phyloP scores from a whole-genome alignment of 37 sponge, comb jelly and placozoan genomes.

The Cladorhizidae sp. region DNA sequence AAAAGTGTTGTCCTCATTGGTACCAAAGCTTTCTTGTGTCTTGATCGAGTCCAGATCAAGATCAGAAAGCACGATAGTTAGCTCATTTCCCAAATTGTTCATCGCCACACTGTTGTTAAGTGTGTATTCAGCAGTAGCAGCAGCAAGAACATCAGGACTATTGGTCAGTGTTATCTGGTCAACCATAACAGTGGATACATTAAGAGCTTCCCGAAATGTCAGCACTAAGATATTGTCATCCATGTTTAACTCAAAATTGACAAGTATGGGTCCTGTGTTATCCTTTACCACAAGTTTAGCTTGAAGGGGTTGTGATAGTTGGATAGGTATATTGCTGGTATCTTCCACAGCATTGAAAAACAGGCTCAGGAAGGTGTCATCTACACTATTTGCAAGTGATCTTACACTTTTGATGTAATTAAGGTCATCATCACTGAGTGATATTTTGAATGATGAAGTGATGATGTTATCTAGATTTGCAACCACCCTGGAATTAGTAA shows the following conservation, averaged over 20 bases:
- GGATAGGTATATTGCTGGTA: constrained; percentile 28
- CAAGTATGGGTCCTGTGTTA: constrained; percentile 58
- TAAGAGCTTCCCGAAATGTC: constrained; percentile 76
- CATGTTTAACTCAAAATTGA: constrained; percentile 58
- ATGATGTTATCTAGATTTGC: not conserved
- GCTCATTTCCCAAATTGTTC: constrained; percentile 22
- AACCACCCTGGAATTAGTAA: constrained; percentile 17
- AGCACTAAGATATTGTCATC: constrained; percentile 48
- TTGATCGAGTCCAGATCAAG: constrained; percentile 78
- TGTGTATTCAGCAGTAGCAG: constrained; percentile 10
- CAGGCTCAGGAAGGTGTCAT: constrained; percentile 53
- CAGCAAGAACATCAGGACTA: not conserved
- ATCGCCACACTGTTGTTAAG: constrained; percentile 37
- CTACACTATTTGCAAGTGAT: constrained; percentile 11
- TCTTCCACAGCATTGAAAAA: constrained; percentile 60
- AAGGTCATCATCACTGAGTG: constrained; percentile 52
- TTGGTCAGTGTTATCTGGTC: constrained; percentile 43
- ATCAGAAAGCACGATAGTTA: constrained; percentile 50
- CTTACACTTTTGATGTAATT: constrained; percentile 63
- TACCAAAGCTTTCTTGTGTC: constrained; percentile 18
- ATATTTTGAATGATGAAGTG: constrained; percentile 53
- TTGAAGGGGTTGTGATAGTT: constrained; percentile 25
- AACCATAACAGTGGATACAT: constrained; percentile 46
- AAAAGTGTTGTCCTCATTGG: constrained; percentile 33
- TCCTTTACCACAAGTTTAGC: constrained; percentile 56